These are phyloP conservation scores for Nothocercus julius DNA, from an alignment of 2,113 vertebrate species.

Conservation along the genomic window DNA sequence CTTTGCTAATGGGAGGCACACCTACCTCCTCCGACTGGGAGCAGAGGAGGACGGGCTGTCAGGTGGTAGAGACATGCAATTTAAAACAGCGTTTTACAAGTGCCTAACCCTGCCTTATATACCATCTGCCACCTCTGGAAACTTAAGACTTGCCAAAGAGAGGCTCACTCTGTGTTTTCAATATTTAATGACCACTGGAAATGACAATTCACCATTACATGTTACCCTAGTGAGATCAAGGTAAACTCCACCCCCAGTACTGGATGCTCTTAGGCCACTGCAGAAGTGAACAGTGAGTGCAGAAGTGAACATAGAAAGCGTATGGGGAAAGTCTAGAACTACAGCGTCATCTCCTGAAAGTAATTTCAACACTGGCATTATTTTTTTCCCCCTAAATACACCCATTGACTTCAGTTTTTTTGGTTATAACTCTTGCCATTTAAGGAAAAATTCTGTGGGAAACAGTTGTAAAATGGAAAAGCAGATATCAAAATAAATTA, in stretches of 20 bases:
- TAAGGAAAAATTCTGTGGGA: neutral
- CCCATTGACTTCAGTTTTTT: neutral
- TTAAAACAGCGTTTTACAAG: slow-evolving; percentile 52
- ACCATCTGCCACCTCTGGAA: slow-evolving; percentile 67
- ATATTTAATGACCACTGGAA: slow-evolving; percentile 69
- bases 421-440: neutral
- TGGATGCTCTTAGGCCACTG: neutral
- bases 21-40: slow-evolving; percentile 61
- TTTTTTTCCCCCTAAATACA: neutral
- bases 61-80: slow-evolving; percentile 20
- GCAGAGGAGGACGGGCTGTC: slow-evolving; percentile 28
- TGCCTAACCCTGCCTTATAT: slow-evolving; percentile 14
- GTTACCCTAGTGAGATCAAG: neutral
- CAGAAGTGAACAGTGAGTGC: neutral
- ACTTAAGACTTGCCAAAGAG: slow-evolving; percentile 43
- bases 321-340: neutral
- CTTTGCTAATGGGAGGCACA: slow-evolving; percentile 53
- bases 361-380: neutral
- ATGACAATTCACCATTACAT: slow-evolving; percentile 42
- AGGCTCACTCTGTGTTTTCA: slow-evolving; percentile 44
- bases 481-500: neutral
- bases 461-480: neutral
- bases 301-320: neutral
- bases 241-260: neutral
- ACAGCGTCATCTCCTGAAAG: neutral